Evolutionary conservation across 2,113 vertebrate genomes (phyloP).

Genomic region (Edolisoma coerulescens): DNA sequence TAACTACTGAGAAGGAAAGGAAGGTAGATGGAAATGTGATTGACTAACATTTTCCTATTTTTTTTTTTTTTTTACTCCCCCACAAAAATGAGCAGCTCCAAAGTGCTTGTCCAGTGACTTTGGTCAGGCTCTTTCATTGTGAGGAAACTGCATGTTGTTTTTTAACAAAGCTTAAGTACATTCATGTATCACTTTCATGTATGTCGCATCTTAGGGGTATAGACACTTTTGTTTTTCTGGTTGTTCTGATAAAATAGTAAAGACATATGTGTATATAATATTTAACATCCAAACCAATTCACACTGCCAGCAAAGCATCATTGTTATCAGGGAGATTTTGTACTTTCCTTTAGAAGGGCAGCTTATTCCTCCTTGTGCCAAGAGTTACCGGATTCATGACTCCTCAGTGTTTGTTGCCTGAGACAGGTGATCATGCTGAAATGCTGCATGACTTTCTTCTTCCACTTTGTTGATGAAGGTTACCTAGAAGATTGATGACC

Average conservation of each 20-base stretch:
- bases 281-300: background rate
- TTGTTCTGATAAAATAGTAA: background rate
- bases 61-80: background rate
- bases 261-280: background rate
- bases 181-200: background rate
- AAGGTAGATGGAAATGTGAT: background rate
- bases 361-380: background rate
- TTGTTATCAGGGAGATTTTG: background rate
- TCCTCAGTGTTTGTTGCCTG: background rate
- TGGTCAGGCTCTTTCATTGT: background rate
- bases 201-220: background rate
- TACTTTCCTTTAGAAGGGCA: background rate
- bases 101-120: background rate
- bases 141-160: background rate
- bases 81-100: background rate
- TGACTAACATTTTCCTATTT: background rate
- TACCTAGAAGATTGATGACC: background rate
- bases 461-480: background rate
- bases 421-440: background rate
- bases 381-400: background rate
- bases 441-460: background rate
- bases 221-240: background rate
- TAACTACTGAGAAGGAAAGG: background rate
- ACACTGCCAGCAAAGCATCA: background rate
- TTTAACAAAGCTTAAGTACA: background rate